Evolutionary conservation across 2,888 invertebrate genomes (phyloP).

Genomic region (Tetheella fluctuosa): DNA sequence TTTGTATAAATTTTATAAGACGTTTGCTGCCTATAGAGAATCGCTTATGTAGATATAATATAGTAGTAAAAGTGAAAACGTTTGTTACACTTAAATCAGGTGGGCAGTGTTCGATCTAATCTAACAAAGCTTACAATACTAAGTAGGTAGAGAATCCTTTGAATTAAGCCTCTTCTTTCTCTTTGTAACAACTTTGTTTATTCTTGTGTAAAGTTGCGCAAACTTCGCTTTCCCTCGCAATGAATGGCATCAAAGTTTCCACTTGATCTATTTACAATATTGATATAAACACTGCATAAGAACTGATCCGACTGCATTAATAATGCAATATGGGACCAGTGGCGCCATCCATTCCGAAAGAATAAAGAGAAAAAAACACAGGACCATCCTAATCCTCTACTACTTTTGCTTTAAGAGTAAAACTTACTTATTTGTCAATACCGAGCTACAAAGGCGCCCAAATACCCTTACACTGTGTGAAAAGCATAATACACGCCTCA

Average conservation of each 20-base stretch:
- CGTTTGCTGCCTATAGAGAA: constrained; percentile 29
- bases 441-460: constrained; percentile 80
- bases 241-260: constrained; percentile 64
- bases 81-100: constrained; percentile 30
- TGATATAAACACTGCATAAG: constrained; percentile 56
- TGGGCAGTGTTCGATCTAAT: constrained; percentile 19
- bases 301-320: constrained; percentile 52
- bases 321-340: constrained; percentile 73
- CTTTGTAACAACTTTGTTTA: constrained; percentile 54
- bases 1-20: constrained; percentile 57
- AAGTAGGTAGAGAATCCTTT: constrained; percentile 31
- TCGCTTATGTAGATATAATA: background rate
- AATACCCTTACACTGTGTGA: constrained; percentile 79
- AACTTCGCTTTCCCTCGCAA: constrained; percentile 57
- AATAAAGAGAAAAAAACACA: constrained; percentile 57
- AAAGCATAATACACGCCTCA: constrained; percentile 81
- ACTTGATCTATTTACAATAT: constrained; percentile 74
- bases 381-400: constrained; percentile 76
- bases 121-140: constrained; percentile 34
- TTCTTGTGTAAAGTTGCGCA: constrained; percentile 66
- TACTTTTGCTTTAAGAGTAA: constrained; percentile 77
- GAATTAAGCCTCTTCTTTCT: constrained; percentile 50
- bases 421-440: constrained; percentile 84
- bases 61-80: constrained; percentile 35
- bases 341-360: constrained; percentile 71